phyloP scores from a whole-genome alignment of 1,140 invertebrate species.

The Bombus superbus region DNA sequence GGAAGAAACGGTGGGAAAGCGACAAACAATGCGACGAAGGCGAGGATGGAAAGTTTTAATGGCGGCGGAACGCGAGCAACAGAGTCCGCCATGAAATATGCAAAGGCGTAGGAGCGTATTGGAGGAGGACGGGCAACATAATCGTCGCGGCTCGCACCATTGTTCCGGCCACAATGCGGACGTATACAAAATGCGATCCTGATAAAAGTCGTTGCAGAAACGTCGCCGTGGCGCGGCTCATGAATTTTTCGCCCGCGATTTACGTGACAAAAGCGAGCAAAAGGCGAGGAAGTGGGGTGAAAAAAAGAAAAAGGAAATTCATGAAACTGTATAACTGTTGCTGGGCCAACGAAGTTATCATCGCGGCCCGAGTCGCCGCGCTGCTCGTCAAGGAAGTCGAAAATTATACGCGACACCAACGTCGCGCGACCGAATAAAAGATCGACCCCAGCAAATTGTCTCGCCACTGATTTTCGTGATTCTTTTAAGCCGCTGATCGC shows the following conservation, averaged over 20 bases:
- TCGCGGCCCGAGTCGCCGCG: neutral
- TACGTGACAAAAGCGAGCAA: constrained; percentile 38
- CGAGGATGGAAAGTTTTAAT: constrained; percentile 57
- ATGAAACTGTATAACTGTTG: neutral
- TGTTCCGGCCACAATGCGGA: constrained; percentile 59
- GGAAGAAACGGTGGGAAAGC: neutral
- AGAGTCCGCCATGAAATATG: constrained; percentile 61
- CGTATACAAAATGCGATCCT: constrained; percentile 49
- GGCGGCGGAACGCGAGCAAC: constrained; percentile 34
- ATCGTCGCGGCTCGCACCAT: constrained; percentile 50
- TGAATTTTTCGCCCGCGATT: constrained; percentile 57
- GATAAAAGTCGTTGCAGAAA: constrained; percentile 52
- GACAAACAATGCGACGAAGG: neutral
- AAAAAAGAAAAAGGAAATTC: constrained; percentile 16
- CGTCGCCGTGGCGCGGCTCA: constrained; percentile 41
- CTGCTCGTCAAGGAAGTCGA: constrained; percentile 7
- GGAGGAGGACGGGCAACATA: constrained; percentile 45
- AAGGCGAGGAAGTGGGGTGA: neutral
- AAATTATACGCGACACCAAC: neutral
- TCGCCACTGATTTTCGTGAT: neutral
- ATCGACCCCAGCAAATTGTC: neutral
- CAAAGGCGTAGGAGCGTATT: constrained; percentile 52
- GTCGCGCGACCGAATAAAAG: neutral
- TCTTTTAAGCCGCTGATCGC: neutral
- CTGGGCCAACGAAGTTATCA: neutral